A percentile compares a stretch with the other conserved stretches of the same genome.
These are phyloP conservation scores for Gavialis gangeticus DNA, from an alignment of 2,113 vertebrate species.

Conservation along the genomic window DNA sequence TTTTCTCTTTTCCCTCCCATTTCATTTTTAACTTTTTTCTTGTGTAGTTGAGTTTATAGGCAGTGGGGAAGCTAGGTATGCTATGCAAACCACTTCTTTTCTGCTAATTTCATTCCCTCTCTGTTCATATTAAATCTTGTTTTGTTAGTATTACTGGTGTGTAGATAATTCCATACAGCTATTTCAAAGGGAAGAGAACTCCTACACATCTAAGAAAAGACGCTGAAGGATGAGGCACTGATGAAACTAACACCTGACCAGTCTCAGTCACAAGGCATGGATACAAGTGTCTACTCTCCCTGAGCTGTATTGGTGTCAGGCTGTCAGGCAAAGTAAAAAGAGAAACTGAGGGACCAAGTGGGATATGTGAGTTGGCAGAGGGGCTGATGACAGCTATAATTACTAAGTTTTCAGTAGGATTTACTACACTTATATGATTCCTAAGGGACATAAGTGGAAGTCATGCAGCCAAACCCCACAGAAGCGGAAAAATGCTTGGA, in stretches of 20 bases:
- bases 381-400: constrained; percentile 3
- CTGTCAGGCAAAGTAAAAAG: neutral
- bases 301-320: neutral
- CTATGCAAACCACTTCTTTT: neutral
- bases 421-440: constrained; percentile 9
- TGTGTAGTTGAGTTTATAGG: neutral
- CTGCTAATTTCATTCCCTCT: neutral
- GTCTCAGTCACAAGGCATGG: neutral
- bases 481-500: neutral
- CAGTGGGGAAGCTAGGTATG: neutral
- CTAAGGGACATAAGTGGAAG: neutral
- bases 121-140: neutral
- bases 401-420: constrained; percentile 25
- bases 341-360: neutral
- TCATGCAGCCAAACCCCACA: neutral
- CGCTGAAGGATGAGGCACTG: neutral
- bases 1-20: neutral
- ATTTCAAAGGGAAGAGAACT: neutral
- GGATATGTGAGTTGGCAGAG: neutral
- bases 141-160: neutral
- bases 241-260: neutral
- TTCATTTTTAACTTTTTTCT: too few species aligned
- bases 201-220: neutral
- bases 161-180: neutral
- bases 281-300: neutral